Conservation (phyloP, 2,113 vertebrate genomes). For the Thamnaconus septentrionalis region DNA sequence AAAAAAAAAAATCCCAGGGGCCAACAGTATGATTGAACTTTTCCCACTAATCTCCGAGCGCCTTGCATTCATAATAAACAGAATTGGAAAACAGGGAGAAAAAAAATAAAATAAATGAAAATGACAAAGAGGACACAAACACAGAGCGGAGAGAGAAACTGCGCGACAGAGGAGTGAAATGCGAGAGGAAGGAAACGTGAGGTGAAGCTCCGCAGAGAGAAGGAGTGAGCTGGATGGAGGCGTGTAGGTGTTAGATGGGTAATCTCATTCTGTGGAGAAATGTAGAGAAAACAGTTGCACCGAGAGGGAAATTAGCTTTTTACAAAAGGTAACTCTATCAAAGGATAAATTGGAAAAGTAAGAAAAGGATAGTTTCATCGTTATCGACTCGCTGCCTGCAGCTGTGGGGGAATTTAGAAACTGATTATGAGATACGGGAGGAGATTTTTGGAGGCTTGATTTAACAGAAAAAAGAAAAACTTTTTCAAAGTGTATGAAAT, state of each 20-base stretch:
- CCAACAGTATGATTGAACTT: neutral
- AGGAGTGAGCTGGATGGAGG: conserved; percentile 18
- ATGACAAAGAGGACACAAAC: neutral
- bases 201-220: too few relatives aligned
- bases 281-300: conserved; percentile 44
- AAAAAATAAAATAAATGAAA: neutral
- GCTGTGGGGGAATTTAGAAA: conserved; percentile 30
- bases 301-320: conserved; percentile 52
- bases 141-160: conserved; percentile 15
- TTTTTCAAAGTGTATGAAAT: too few relatives aligned
- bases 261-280: conserved; percentile 56
- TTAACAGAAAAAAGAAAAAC: too few relatives aligned
- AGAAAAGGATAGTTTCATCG: conserved; percentile 20
- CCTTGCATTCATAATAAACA: conserved; percentile 46
- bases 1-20: too few relatives aligned
- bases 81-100: conserved; percentile 1
- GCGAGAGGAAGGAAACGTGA: neutral
- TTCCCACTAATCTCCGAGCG: neutral
- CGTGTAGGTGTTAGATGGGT: conserved; percentile 50
- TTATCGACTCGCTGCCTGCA: conserved; percentile 23
- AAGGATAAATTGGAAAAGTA: conserved; percentile 44
- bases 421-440: conserved; percentile 24
- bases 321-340: conserved; percentile 45
- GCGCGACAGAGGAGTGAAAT: conserved; percentile 6
- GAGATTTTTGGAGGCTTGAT: too few relatives aligned